Evolutionary conservation across 2,888 invertebrate species (phyloP).

Genomic region (Phortica okadai): DNA sequence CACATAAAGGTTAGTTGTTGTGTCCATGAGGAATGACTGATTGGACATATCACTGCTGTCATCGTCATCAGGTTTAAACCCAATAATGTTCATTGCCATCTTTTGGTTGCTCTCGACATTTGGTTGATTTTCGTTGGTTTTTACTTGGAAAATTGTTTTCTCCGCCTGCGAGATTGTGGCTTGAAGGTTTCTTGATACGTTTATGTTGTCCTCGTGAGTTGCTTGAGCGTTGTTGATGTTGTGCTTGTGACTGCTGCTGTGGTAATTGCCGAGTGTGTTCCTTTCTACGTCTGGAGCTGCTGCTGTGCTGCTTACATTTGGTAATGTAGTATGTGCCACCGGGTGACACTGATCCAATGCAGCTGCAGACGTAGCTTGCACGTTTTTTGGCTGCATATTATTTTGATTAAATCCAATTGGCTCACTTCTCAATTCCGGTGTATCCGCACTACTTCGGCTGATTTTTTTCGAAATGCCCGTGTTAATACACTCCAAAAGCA

Average conservation of each 20-base stretch:
- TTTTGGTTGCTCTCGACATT: constrained; percentile 76
- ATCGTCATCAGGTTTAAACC: constrained; percentile 70
- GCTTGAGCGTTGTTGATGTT: constrained; percentile 37
- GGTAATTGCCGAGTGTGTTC: constrained; percentile 61
- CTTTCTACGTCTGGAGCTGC: constrained; percentile 78
- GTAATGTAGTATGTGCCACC: constrained; percentile 74
- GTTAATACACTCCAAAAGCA: constrained; percentile 76
- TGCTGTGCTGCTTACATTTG: constrained; percentile 76
- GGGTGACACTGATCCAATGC: constrained; percentile 77
- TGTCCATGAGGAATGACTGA: constrained; percentile 71
- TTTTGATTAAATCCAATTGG: constrained; percentile 43
- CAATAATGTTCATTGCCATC: constrained; percentile 62
- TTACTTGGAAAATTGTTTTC: constrained; percentile 29
- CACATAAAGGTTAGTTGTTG: constrained; percentile 59
- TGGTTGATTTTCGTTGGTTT: constrained; percentile 58
- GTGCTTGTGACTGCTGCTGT: constrained; percentile 76
- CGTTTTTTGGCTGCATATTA: constrained; percentile 82
- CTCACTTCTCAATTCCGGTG: constrained; percentile 30
- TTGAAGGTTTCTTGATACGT: constrained; percentile 66
- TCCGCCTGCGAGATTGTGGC: constrained; percentile 43
- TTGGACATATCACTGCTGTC: constrained; percentile 65
- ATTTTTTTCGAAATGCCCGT: constrained; percentile 75
- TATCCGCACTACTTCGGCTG: constrained; percentile 36
- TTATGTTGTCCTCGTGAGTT: constrained; percentile 62
- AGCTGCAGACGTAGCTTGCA: constrained; percentile 84